Base-by-base conservation (phyloP, 2,797 vertebrate genomes). In the Rhinichthys osculus region DNA sequence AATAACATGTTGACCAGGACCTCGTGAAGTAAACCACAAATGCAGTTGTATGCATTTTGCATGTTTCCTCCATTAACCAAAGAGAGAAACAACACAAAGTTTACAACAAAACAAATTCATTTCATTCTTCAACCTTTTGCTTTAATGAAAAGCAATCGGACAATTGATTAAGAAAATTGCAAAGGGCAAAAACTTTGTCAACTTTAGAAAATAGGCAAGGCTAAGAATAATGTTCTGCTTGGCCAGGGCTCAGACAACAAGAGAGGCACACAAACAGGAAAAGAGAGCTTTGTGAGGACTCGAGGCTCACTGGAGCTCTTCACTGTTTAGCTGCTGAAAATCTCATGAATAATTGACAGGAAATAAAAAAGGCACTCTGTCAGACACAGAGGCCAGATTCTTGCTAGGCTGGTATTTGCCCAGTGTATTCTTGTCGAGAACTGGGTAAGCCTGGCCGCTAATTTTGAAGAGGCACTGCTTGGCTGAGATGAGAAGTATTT, bases 341-440 rank as follows among this genome's bases (percentile, higher is more conserved):
- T 72, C 87, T 91, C 89, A 89, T 91, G 89, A 92, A 91, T 92
- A 90, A 91, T 89, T 89, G 89, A 90, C 87, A 88, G 89, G 84
- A 86, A 86, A 90, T 87, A 88, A 87, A 89, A 91, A 89, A 89
- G 85, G 30, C 77, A 85, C 86, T 83, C 76, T 89, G 74, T 71
- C 86, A 81, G 73, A 88, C 84, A 85, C 82, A 85, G 85, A 66
- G 78, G 85, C 80, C 86, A 88, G 84, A 89, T 89, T 88, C 84
- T 84, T 72, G 70, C 81, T 86, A 38, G 73, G 86, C 69, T 84
- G 40, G 78, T 82, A 70, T 59, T 82, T 67, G 42, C 44, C 42
- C 74, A 74, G 17, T 52, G 81, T 84, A 81, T 89, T 85, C 82
- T 83, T 85, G 81, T 84, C 27, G 7, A 87, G 70, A 85, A 85